phyloP scores from a whole-genome alignment of 1,140 invertebrate genomes.

The Cepaea nemoralis region DNA sequence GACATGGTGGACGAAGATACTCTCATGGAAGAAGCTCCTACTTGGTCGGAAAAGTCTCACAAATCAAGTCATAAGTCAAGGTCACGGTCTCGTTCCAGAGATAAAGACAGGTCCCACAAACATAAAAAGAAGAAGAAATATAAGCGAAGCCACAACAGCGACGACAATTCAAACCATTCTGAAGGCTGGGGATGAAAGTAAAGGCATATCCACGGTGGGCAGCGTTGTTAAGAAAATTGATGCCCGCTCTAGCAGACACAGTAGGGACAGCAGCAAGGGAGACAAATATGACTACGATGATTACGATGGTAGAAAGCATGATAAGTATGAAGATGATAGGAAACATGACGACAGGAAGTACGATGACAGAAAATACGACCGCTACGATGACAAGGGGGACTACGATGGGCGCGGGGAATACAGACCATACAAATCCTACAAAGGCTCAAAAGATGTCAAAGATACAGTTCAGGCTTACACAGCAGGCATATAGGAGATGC shows the following conservation, averaged over 20 bases:
- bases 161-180: conserved; percentile 25
- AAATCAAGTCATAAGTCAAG: conserved; percentile 24
- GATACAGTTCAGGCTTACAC: conserved; percentile 37
- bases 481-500: conserved; percentile 36
- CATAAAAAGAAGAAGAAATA: conserved; percentile 43
- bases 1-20: conserved; percentile 39
- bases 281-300: conserved; percentile 33
- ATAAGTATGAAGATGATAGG: conserved; percentile 29
- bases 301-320: conserved; percentile 3
- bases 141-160: conserved; percentile 27
- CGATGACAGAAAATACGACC: conserved; percentile 29
- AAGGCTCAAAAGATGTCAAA: conserved; percentile 13
- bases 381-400: neutral
- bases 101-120: conserved; percentile 35
- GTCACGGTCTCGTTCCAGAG: conserved; percentile 33
- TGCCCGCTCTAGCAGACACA: conserved; percentile 1
- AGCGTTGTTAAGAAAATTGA: conserved; percentile 37
- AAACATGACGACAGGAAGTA: conserved; percentile 21
- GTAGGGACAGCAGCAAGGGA: conserved; percentile 35
- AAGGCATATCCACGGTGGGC: neutral
- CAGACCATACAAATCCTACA: conserved; percentile 19
- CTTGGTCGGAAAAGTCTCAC: conserved; percentile 28
- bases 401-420: conserved; percentile 9
- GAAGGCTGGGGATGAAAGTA: conserved; percentile 18
- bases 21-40: conserved; percentile 14